Evolutionary conservation across 2,113 vertebrate genomes (phyloP), one percentile per base, ranked within the genome.

Genomic region (Tragelaphus strepsiceros): DNA sequence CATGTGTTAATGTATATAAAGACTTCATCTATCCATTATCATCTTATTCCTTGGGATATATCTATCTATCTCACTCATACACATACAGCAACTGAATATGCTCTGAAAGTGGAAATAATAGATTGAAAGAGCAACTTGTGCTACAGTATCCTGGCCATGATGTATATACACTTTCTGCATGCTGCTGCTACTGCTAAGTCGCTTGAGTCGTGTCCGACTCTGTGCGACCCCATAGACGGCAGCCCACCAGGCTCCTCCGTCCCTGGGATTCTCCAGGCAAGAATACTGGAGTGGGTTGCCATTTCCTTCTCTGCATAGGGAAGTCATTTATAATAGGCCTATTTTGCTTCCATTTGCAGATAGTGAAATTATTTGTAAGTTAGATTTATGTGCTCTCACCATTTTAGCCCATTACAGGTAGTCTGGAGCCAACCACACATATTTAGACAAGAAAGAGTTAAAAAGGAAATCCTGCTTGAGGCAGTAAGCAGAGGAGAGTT

Each of bases 371-470:
- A 64, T 39, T 30, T 78, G 74, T 17, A 80, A 62, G 35, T 49
- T 26, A 64, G 16, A 7, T 28, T 90, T 28, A 56, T 39, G 64
- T 2, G 7, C 9, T 54, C 22, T 82, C 30, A 46, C 32, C 17
- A 53, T 78, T 89, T 96, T 62, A 92, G 32, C 32, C n/a, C 77
- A 54, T 83, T 62, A n/a, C 22, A 43, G 0, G 26, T 90, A 46
- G 43, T 56, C 26, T 64, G 84, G 58, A 94, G 58, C 26, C 91
- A 87, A 77, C 19, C 32, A 56, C 43, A 71, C 22, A 54, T 56
- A n/a, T 62, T 32, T 67, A 58, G 22, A 84, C 10, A 51, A 9
- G 74, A 95, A 94, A 97, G 90, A 71, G 81, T 97, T 95, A 94
- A 90, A 94, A 90, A 92, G 56, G 43, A 96, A 96, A 85, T 90